These are phyloP conservation scores for Myoxocephalus aenaeus DNA, from an alignment of 2,797 vertebrate species.

Conservation along the genomic window DNA sequence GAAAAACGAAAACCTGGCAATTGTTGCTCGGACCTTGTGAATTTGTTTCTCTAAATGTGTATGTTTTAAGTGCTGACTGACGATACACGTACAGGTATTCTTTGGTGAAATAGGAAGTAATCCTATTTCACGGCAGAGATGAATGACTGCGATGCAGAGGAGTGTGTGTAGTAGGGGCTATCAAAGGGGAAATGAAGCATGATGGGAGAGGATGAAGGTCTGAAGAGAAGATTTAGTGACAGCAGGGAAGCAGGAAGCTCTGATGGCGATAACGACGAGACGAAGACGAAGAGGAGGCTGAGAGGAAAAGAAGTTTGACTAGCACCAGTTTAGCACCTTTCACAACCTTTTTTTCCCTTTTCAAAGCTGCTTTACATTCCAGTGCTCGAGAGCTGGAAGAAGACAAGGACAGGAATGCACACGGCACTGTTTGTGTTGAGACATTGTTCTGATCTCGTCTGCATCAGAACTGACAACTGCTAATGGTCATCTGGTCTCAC, in stretches of 20 bases:
- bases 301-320: background rate
- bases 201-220: conserved; percentile 44
- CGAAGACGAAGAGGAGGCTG: background rate
- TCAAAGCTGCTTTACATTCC: background rate
- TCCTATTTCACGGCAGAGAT: background rate
- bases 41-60: background rate
- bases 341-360: background rate
- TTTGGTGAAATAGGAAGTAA: background rate
- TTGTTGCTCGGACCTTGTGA: background rate
- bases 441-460: conserved; percentile 34
- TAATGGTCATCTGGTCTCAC: conserved; percentile 72
- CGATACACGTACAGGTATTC: background rate
- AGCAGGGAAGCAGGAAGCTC: conserved; percentile 6
- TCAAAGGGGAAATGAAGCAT: conserved; percentile 46
- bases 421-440: conserved; percentile 22
- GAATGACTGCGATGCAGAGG: conserved; percentile 27
- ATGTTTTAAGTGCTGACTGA: background rate
- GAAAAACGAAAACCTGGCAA: background rate
- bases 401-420: background rate
- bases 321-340: conserved; percentile 1
- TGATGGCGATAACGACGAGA: background rate
- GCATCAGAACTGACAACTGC: conserved; percentile 58
- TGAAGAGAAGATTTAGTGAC: conserved; percentile 41
- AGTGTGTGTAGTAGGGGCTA: conserved; percentile 10
- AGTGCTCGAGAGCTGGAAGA: background rate